These are phyloP conservation scores for Tychaedon coryphoeus DNA, from an alignment of 2,113 vertebrate genomes.

Conservation along the genomic window DNA sequence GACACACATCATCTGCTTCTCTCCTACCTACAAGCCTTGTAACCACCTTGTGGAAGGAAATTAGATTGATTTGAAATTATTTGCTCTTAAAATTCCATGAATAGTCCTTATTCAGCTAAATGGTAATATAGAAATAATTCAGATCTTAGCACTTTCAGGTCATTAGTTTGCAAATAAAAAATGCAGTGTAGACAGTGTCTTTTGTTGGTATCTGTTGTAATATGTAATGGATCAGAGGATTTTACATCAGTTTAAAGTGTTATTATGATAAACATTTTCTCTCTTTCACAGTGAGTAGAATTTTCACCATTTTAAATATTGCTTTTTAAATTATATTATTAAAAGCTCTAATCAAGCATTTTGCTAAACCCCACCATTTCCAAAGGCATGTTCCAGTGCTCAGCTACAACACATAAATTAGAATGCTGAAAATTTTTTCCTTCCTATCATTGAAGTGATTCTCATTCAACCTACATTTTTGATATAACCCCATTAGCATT, in stretches of 20 bases:
- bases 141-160: neutral
- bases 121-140: neutral
- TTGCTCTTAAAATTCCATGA: neutral
- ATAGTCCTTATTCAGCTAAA: neutral
- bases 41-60: neutral
- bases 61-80: neutral
- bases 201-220: neutral
- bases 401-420: neutral
- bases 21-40: neutral
- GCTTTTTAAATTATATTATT: neutral
- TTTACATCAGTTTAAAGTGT: neutral
- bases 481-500: neutral
- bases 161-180: neutral
- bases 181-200: neutral
- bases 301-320: neutral
- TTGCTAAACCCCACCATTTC: neutral
- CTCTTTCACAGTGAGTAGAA: neutral
- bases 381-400: neutral
- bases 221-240: neutral
- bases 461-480: neutral
- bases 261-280: neutral
- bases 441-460: neutral
- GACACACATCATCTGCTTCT: neutral
- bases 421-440: neutral
- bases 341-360: neutral